phyloP scores from a whole-genome alignment of 92 coral and sea anemone species.

The Epizoanthus fatuus region DNA sequence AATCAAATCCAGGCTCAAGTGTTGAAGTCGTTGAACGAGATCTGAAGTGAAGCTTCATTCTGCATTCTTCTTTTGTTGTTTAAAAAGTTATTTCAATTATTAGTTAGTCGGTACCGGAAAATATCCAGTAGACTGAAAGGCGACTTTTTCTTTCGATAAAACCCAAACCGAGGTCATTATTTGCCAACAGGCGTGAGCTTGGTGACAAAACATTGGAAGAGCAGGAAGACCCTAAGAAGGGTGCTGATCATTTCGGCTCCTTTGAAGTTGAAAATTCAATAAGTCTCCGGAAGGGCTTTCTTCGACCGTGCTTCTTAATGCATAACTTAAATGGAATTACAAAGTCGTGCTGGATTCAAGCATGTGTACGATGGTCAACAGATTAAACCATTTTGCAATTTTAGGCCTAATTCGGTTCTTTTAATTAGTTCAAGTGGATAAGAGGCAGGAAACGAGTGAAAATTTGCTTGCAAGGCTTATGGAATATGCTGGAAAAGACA shows the following conservation, averaged over 20 bases:
- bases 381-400: slow-evolving; percentile 22
- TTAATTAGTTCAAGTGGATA: slow-evolving; percentile 31
- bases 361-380: neutral
- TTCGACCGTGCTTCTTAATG: neutral
- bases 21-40: too few species aligned
- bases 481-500: slow-evolving; percentile 71
- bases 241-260: slow-evolving; percentile 32
- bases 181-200: neutral
- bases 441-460: neutral
- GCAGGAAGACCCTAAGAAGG: neutral
- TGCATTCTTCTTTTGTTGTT: too few species aligned
- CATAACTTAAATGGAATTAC: slow-evolving; percentile 30
- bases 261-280: slow-evolving; percentile 47
- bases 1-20: too few species aligned
- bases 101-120: slow-evolving; percentile 15
- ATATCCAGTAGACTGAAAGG: neutral
- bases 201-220: slow-evolving; percentile 24
- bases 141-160: slow-evolving; percentile 1
- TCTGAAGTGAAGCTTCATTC: too few species aligned
- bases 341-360: slow-evolving; percentile 2
- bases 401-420: slow-evolving; percentile 20
- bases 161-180: slow-evolving; percentile 14
- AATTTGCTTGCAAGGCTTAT: slow-evolving; percentile 23
- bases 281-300: slow-evolving; percentile 43
- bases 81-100: too few species aligned